Evolutionary conservation across 2,797 vertebrate species (phyloP), one percentile per base, ranked within the genome.

Genomic region (Acipenser ruthenus): DNA sequence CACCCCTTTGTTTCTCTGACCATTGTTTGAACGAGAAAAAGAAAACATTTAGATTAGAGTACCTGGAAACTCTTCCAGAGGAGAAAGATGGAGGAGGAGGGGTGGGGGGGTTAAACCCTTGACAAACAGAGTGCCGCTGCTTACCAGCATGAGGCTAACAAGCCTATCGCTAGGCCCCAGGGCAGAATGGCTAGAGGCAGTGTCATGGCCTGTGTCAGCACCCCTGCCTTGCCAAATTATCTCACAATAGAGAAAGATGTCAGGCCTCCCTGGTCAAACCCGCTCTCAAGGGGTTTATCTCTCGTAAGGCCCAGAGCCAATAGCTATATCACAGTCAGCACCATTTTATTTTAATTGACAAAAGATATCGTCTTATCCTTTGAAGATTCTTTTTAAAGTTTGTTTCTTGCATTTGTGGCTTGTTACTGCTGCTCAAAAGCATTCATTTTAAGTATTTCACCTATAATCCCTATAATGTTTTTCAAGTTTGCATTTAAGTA

Each of bases 131-230:
- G 74, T 70, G 63, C 71, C 67, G 64, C 71, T 59, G 79, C 75
- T 70, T 73, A 68, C 66, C 72, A 73, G 80, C 74, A 67, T 82
- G 84, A 80, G 70, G 66, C 74, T 84, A 79, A 82, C 72, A 77
- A 79, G 72, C 69, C 73, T 79, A 55, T 73, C 74, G 70, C 63
- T 60, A 65, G 69, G 69, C 52, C 60, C 63, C 64, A 65, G 58
- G 70, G 72, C 68, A 66, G 69, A 77, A 70, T 73, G 69, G 77
- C 78, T 72, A 60, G 61, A 66, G 73, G 72, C 75, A 68, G 49
- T 72, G 74, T 81, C 76, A 73, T 67, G 73, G 73, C 77, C 74
- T 72, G 52, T 75, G 79, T 79, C 76, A 75, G 72, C 64, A 65
- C 78, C 69, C 1, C 72, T 75, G 75, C 69, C 67, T 73, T 62